These are phyloP conservation scores for Tachina fera DNA, from an alignment of 2,888 invertebrate species.

Conservation along the genomic window DNA sequence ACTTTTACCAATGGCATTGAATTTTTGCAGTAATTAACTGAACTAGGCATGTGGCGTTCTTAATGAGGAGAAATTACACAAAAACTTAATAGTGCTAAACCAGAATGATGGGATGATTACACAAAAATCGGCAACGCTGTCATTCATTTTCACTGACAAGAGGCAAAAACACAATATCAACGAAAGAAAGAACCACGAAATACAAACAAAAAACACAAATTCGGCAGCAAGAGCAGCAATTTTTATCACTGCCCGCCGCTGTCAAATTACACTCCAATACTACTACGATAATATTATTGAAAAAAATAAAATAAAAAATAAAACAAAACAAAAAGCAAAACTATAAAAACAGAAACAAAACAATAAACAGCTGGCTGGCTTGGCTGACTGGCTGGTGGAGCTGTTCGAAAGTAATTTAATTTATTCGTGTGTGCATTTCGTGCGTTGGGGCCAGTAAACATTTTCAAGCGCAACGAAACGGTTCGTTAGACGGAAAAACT, in stretches of 20 bases:
- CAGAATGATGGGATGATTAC: too few relatives aligned
- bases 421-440: constrained; percentile 70
- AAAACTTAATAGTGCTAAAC: too few relatives aligned
- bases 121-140: too few relatives aligned
- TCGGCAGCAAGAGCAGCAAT: constrained; percentile 10
- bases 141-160: neutral
- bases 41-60: too few relatives aligned
- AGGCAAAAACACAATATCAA: constrained; percentile 17
- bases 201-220: neutral
- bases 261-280: neutral
- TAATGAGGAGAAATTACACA: too few relatives aligned
- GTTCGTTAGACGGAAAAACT: constrained; percentile 70
- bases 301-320: neutral
- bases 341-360: constrained; percentile 30
- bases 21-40: too few relatives aligned
- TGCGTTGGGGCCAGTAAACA: constrained; percentile 76
- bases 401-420: constrained; percentile 33
- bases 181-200: neutral
- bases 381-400: constrained; percentile 15
- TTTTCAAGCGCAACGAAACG: constrained; percentile 77
- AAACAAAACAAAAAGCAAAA: neutral
- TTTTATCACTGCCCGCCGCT: neutral
- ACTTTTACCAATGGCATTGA: too few relatives aligned
- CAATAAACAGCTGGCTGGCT: constrained; percentile 52
- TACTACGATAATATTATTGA: neutral